These are phyloP conservation scores for Apis florea DNA, from an alignment of 1,140 invertebrate species.

Conservation along the genomic window DNA sequence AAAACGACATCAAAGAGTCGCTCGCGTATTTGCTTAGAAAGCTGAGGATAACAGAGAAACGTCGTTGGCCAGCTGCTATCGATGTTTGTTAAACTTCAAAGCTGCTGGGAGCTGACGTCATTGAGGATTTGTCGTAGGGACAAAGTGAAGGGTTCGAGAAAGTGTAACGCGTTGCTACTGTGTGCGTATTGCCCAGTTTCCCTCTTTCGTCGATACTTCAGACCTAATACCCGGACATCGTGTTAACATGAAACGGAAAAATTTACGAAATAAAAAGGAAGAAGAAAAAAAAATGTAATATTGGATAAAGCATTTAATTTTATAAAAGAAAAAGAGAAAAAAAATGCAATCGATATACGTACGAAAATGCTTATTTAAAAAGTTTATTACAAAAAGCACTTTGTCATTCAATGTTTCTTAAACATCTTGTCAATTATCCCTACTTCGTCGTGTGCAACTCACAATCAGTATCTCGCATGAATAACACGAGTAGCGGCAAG, in stretches of 20 bases:
- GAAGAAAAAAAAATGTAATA: too few species aligned
- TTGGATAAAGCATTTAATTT: background rate
- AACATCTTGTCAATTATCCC: conserved; percentile 17
- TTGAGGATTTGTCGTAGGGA: conserved; percentile 22
- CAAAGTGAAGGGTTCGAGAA: conserved; percentile 28
- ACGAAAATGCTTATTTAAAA: background rate
- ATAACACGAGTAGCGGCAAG: background rate
- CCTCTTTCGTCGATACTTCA: background rate
- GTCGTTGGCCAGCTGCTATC: conserved; percentile 29
- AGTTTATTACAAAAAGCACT: background rate
- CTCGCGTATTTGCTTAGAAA: conserved; percentile 39
- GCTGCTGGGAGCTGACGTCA: conserved; percentile 27
- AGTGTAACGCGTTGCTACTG: conserved; percentile 5
- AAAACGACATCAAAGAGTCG: conserved; percentile 31
- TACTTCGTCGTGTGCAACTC: background rate
- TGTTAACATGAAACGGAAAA: too few species aligned
- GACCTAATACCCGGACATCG: background rate
- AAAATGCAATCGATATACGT: accelerated
- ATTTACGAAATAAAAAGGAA: background rate
- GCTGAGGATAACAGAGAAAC: conserved; percentile 33
- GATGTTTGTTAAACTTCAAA: conserved; percentile 47
- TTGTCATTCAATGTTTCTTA: background rate
- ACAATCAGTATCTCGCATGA: background rate
- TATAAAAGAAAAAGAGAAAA: too few species aligned
- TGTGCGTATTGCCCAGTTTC: background rate